These are phyloP conservation scores for Ceratoteleas bidentatus DNA, from an alignment of 1,140 invertebrate species.

Conservation along the genomic window DNA sequence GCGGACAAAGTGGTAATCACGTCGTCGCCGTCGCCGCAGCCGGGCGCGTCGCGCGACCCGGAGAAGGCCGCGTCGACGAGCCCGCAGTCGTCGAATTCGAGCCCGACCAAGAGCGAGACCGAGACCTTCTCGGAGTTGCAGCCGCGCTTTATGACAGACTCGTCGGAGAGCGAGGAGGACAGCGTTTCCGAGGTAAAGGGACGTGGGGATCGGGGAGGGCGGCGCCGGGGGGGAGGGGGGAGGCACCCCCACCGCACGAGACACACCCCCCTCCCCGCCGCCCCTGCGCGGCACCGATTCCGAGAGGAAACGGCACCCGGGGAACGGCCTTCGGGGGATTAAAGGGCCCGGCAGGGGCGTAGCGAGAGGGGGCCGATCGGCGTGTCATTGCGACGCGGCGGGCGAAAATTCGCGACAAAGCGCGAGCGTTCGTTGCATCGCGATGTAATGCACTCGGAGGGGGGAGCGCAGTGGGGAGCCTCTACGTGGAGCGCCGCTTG, in stretches of 20 bases:
- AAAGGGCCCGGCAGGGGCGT: no score
- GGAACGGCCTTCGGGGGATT: no score
- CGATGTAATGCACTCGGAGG: conserved; percentile 16
- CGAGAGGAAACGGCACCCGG: no score
- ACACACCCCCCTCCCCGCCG: background rate
- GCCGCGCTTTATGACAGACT: conserved; percentile 92
- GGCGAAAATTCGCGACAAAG: conserved; percentile 3
- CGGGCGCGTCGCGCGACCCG: no score
- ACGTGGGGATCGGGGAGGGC: background rate
- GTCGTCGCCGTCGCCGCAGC: no score
- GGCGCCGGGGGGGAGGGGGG: background rate
- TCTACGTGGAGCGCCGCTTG: conserved; percentile 35
- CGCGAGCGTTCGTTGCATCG: conserved; percentile 39
- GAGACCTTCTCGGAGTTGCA: conserved; percentile 88
- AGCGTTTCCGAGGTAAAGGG: conserved; percentile 92
- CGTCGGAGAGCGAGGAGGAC: conserved; percentile 95
- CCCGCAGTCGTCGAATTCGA: conserved; percentile 84
- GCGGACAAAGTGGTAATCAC: no score
- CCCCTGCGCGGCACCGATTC: background rate
- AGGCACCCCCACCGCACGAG: background rate
- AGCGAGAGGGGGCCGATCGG: no score
- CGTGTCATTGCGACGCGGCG: background rate
- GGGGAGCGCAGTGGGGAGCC: conserved; percentile 27
- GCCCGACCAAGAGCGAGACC: conserved; percentile 88
- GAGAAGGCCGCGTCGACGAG: conserved; percentile 82